A percentile compares a stretch with the other conserved stretches of the same genome.
Conservation (phyloP, 35 echinoderm and acorn worm species). For the Anneissia japonica region DNA sequence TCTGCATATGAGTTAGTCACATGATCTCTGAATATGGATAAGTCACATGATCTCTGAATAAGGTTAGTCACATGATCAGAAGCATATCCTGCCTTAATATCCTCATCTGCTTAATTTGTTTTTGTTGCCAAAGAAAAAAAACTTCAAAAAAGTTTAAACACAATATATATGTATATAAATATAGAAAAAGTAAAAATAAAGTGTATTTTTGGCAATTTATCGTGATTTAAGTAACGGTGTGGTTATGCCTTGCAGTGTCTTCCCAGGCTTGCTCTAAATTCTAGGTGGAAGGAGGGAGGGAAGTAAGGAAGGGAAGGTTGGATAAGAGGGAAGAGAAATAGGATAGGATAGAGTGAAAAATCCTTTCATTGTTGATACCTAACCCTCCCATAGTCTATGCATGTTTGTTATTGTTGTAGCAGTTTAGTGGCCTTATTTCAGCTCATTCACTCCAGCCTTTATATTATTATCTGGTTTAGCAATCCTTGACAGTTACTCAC, state of each 20-base stretch:
- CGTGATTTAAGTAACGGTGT: neutral
- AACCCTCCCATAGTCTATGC: neutral
- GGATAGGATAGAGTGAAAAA: neutral
- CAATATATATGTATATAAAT: neutral
- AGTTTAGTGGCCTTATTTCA: neutral
- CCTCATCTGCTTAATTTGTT: neutral
- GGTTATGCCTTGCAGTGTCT: neutral
- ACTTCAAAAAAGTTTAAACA: neutral
- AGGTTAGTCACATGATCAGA: no score
- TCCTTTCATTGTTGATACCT: neutral
- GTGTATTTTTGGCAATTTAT: neutral
- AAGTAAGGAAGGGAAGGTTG: neutral
- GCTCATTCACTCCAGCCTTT: neutral
- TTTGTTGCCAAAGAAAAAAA: conserved; percentile 1
- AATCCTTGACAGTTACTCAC: neutral
- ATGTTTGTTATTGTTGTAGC: neutral
- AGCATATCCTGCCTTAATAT: neutral
- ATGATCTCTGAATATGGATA: no score
- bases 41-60: no score
- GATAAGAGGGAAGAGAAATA: neutral
- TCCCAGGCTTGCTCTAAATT: neutral
- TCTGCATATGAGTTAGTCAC: no score
- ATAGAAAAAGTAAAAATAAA: neutral
- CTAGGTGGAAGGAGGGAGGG: no score
- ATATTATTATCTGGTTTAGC: no score